phyloP scores from a whole-genome alignment of 2,797 vertebrate species.

The Pseudocheirus occidentalis region DNA sequence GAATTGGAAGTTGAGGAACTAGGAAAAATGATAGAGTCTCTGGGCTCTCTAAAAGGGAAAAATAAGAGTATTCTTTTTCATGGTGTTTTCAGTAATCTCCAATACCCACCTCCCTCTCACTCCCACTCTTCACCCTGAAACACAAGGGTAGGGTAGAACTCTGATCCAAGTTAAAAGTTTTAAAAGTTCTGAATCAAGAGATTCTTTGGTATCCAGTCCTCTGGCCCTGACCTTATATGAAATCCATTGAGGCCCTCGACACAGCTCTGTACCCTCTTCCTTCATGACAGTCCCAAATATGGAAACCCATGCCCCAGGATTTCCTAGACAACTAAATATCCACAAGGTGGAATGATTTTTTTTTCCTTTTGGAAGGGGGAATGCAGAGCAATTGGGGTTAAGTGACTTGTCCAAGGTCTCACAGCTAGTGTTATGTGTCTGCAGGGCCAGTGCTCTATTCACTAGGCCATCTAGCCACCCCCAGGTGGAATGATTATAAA shows the following conservation, averaged over 20 bases:
- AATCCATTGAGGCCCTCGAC: neutral
- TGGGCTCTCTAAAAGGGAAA: neutral
- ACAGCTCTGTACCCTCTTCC: neutral
- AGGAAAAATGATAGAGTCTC: neutral
- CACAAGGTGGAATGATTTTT: neutral
- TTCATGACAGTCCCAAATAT: neutral
- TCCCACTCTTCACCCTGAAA: neutral
- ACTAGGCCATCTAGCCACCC: no score
- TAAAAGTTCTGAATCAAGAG: neutral
- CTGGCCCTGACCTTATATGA: neutral
- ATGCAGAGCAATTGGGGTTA: no score
- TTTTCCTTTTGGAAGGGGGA: no score
- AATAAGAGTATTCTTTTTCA: neutral
- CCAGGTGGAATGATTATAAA: neutral
- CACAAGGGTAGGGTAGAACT: neutral
- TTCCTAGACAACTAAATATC: neutral
- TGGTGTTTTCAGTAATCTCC: neutral
- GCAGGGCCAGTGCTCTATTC: no score
- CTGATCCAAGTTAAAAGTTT: neutral
- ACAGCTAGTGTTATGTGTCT: no score
- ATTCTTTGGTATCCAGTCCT: neutral
- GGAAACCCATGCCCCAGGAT: neutral
- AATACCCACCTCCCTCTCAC: neutral
- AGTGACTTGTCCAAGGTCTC: no score
- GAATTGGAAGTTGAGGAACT: neutral